phyloP scores from a whole-genome alignment of 2,113 vertebrate species.

The Charina bottae region DNA sequence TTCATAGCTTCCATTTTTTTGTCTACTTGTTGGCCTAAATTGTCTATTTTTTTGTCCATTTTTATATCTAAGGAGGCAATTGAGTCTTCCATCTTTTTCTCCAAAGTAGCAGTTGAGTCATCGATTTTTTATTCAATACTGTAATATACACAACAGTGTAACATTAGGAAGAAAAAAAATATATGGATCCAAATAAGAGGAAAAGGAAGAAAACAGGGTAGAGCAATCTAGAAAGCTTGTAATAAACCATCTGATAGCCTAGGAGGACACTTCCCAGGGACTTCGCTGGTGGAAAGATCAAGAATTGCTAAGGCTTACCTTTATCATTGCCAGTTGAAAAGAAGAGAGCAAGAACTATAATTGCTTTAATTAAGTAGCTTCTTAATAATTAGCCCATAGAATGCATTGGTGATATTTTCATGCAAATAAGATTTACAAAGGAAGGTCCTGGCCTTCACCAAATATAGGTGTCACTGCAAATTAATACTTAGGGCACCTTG shows the following conservation, averaged over 20 bases:
- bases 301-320: too few species aligned
- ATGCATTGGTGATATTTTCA: neutral
- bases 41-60: too few species aligned
- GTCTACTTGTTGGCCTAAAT: too few species aligned
- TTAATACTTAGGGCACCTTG: neutral
- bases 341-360: neutral
- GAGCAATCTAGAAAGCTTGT: neutral
- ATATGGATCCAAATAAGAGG: neutral
- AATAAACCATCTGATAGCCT: neutral
- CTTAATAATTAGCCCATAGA: neutral
- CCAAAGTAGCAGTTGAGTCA: too few species aligned
- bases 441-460: neutral
- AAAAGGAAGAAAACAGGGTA: neutral
- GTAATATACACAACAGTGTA: neutral
- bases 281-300: neutral
- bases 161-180: neutral
- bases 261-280: neutral
- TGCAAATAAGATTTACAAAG: neutral
- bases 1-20: too few species aligned
- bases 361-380: neutral
- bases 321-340: neutral
- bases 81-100: too few species aligned
- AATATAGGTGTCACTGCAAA: neutral
- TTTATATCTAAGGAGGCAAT: too few species aligned
- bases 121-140: too few species aligned